Evolutionary conservation across 2,113 vertebrate genomes (phyloP).

Genomic region (Oncorhynchus mykiss): DNA sequence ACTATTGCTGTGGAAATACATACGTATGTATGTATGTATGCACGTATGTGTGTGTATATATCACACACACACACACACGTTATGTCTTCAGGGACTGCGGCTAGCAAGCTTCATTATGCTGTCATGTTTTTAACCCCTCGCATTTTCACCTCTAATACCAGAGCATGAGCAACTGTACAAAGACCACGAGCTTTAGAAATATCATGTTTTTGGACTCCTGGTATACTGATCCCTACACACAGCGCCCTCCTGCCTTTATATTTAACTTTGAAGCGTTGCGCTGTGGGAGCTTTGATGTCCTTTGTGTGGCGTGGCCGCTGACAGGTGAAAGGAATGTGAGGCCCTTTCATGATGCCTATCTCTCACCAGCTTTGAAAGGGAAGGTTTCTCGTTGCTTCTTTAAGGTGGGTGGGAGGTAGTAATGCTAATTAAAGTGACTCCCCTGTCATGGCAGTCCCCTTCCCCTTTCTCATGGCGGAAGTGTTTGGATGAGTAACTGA

Average conservation of each 20-base stretch:
- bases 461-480: slow-evolving; percentile 21
- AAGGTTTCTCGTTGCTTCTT: slow-evolving; percentile 19
- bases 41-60: no score
- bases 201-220: slow-evolving; percentile 20
- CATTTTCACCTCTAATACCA: slow-evolving; percentile 5
- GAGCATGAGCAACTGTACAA: slow-evolving; percentile 8
- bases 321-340: slow-evolving; percentile 57
- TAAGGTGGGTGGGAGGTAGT: slow-evolving; percentile 37
- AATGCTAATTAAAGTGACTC: slow-evolving; percentile 30
- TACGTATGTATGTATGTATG: no score
- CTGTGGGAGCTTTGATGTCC: slow-evolving; percentile 47
- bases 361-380: slow-evolving; percentile 48
- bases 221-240: slow-evolving; percentile 30
- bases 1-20: slow-evolving; percentile 13
- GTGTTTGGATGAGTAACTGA: background rate
- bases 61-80: no score
- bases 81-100: slow-evolving; percentile 4
- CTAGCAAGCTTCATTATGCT: slow-evolving; percentile 16
- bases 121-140: slow-evolving; percentile 18
- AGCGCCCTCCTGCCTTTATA: background rate
- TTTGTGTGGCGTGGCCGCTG: slow-evolving; percentile 48
- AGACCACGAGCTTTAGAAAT: slow-evolving; percentile 39
- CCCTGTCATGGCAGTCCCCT: slow-evolving; percentile 13
- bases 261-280: slow-evolving; percentile 37
- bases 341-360: slow-evolving; percentile 42